phyloP scores from a whole-genome alignment of 1,140 invertebrate species.

The Trachelipus rathkii region DNA sequence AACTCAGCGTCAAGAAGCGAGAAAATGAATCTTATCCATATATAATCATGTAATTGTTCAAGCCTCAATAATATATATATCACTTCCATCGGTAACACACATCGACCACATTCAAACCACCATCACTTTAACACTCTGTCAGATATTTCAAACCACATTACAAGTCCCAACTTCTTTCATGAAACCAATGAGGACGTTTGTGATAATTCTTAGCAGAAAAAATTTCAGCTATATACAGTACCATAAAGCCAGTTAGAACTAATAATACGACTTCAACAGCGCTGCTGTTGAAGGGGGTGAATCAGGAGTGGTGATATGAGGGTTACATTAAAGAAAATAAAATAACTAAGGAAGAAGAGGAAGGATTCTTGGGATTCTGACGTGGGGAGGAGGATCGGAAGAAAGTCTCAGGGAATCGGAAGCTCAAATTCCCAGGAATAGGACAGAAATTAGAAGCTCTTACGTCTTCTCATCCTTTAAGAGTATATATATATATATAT shows the following conservation, averaged over 20 bases:
- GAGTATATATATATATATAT: too few relatives aligned
- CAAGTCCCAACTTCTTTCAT: neutral
- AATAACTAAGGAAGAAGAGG: neutral
- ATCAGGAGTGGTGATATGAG: slow-evolving; percentile 26
- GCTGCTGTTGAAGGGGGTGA: slow-evolving; percentile 11
- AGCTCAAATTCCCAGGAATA: slow-evolving; percentile 88
- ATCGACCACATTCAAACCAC: neutral
- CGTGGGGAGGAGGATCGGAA: neutral
- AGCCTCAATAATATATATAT: neutral
- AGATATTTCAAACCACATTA: neutral
- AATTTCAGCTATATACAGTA: neutral
- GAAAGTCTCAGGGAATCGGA: slow-evolving; percentile 61
- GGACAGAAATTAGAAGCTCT: slow-evolving; percentile 81
- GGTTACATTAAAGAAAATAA: neutral
- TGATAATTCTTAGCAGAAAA: neutral
- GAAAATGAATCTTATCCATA: neutral
- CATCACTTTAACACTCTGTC: neutral
- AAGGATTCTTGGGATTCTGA: slow-evolving; percentile 24
- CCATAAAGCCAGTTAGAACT: neutral
- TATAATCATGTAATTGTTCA: neutral
- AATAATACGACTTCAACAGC: neutral
- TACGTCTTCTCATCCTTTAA: slow-evolving; percentile 58
- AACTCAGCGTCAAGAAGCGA: slow-evolving; percentile 30
- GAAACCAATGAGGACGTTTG: neutral
- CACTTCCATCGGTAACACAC: neutral